Percentiles rank a stretch among this genome's conserved stretches.
These are phyloP conservation scores for Colaptes auratus DNA, from an alignment of 2,113 vertebrate genomes.

Conservation along the genomic window DNA sequence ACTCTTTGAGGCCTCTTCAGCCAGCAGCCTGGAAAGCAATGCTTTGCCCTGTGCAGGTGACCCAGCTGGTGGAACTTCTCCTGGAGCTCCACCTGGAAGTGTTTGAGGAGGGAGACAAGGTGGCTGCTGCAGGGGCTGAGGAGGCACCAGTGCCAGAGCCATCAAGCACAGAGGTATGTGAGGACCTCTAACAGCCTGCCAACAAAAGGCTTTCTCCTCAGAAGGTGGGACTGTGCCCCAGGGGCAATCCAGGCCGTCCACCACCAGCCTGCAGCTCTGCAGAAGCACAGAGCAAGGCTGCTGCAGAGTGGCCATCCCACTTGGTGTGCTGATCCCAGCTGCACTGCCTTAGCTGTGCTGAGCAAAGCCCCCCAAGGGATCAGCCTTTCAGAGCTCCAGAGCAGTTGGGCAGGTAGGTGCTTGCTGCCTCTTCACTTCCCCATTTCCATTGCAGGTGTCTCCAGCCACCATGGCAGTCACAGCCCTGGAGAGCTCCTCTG, in stretches of 20 bases:
- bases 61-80: constrained; percentile 80
- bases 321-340: neutral
- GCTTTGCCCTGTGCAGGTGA: constrained; percentile 70
- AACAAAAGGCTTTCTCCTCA: neutral
- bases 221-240: neutral
- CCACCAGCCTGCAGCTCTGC: neutral
- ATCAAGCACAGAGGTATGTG: neutral
- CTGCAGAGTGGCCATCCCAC: no score
- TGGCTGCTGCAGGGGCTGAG: constrained; percentile 68
- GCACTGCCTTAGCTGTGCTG: neutral
- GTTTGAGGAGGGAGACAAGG: constrained; percentile 71
- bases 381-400: neutral
- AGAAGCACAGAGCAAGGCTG: neutral
- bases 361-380: neutral
- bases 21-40: neutral
- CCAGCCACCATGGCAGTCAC: no score
- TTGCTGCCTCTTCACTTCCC: neutral
- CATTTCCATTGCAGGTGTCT: neutral
- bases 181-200: neutral
- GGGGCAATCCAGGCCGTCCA: neutral
- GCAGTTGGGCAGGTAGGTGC: neutral
- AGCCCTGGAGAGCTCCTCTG: no score
- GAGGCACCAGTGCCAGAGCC: constrained; percentile 9
- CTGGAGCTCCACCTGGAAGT: constrained; percentile 81
- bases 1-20: neutral